Conservation (phyloP, 2,888 invertebrate genomes). For the Melolontha melolontha region DNA sequence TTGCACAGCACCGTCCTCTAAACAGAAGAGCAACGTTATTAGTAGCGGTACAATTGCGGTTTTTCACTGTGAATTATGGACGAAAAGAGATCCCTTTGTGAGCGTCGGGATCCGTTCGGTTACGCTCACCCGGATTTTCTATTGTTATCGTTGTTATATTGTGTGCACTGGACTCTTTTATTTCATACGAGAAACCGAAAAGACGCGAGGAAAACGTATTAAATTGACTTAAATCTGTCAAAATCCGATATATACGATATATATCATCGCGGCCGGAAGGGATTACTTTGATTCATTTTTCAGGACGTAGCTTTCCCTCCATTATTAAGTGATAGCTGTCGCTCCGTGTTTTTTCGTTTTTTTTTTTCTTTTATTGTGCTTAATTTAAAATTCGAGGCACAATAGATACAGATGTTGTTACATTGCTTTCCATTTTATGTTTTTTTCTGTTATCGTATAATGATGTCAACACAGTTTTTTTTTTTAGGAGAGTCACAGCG, state of each 20-base stretch:
- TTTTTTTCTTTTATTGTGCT: no score
- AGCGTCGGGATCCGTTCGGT: conserved; percentile 3
- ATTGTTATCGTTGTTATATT: conserved; percentile 26
- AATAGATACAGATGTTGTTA: no score
- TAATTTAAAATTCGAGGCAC: no score
- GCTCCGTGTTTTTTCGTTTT: neutral
- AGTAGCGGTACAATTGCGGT: conserved; percentile 10
- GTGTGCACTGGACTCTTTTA: conserved; percentile 13
- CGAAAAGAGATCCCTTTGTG: conserved; percentile 26
- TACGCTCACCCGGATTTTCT: conserved; percentile 28
- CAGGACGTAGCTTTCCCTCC: neutral
- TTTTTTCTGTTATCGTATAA: no score
- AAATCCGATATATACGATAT: conserved; percentile 27
- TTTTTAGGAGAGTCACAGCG: no score
- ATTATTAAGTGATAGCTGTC: neutral
- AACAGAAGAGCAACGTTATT: conserved; percentile 8
- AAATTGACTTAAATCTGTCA: conserved; percentile 30
- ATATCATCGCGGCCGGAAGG: conserved; percentile 5
- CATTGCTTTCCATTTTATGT: no score
- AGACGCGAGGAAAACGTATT: conserved; percentile 24
- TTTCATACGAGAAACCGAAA: conserved; percentile 26
- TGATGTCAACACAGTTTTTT: no score
- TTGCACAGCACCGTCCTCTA: neutral
- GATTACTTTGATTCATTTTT: conserved; percentile 9
- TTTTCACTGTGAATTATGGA: conserved; percentile 24